Evolutionary conservation across 2,113 vertebrate species (phyloP).

Genomic region (Myiagra hebetior): DNA sequence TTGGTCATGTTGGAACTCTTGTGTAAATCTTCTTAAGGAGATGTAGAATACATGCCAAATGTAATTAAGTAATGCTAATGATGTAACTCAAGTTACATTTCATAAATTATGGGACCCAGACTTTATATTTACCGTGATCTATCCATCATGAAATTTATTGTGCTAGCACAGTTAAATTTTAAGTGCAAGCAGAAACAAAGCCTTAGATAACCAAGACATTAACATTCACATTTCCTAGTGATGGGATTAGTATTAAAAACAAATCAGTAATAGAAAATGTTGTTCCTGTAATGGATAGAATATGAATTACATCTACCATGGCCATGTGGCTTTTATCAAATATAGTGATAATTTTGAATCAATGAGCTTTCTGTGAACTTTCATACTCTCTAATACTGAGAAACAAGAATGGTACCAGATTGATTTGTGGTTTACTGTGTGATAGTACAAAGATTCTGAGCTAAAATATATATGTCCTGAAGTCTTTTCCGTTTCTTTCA

Average conservation of each 20-base stretch:
- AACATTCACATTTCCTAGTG: neutral
- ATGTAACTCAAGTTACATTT: neutral
- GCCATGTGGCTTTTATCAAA: neutral
- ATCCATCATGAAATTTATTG: neutral
- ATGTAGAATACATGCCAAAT: neutral
- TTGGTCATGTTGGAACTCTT: neutral
- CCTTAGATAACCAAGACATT: neutral
- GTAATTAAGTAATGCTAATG: neutral
- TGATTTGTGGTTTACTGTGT: neutral
- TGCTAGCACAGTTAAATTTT: neutral
- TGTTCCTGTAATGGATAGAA: neutral
- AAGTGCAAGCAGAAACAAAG: neutral
- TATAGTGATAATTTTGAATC: neutral
- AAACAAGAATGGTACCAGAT: neutral
- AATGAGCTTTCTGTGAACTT: neutral
- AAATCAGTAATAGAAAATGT: neutral
- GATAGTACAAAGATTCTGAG: neutral
- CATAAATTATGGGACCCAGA: neutral
- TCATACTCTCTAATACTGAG: neutral
- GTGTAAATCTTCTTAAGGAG: neutral
- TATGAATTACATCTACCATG: neutral
- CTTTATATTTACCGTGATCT: neutral
- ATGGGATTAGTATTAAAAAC: neutral
- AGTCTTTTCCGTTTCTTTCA: slow-evolving; percentile 33
- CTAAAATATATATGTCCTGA: neutral